Base-by-base conservation (phyloP, 2,797 vertebrate genomes). In the Labroides dimidiatus region DNA sequence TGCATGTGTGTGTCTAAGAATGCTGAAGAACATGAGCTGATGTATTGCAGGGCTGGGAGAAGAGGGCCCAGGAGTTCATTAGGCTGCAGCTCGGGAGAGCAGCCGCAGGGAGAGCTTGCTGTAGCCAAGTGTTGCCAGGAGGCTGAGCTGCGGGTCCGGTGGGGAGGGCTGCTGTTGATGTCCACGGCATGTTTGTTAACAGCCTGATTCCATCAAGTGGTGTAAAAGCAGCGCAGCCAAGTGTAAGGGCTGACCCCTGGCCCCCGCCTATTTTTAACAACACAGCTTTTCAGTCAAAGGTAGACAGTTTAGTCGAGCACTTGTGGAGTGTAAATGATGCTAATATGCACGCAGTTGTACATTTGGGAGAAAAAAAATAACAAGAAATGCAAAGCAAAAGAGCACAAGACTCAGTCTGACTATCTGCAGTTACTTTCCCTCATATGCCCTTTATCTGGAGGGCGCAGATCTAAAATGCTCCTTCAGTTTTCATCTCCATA, bases 171-270 rank as follows among this genome's bases (percentile, higher is more conserved):
- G 84, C 91, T 86, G 92, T 90, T 93, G 91, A 93, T 93, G 91
- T 93, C 91, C 88, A 82, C 75, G 90, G 87, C 91, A 76, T 92
- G 91, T 92, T 93, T 92, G 91, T 93, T 93, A 94, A 92, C 92
- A 93, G 91, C 89, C 91, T 88, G 91, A 92, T 90, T 91, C 91
- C 82, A 90, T 93, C 92, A 93, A 91, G 90, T 88, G 83, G 80
- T 89, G 90, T 84, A 90, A 87, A 88, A 84, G 88, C 85, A 81
- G 84, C 37, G 52, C 89, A 91, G 91, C 84, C 84, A 82, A 91
- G 89, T 87, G 82, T 84, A 81, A 88, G 91, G 78, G 58, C 83
- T 71, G 88, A 91, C 90, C 90, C 82, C 42, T 86, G 75, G 76
- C 81, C 84, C 76, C 65, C 44, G 78, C 78, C 86, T 92, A 90